Base-by-base conservation (phyloP, 92 coral and sea anemone genomes). In the Porites evermanni region DNA sequence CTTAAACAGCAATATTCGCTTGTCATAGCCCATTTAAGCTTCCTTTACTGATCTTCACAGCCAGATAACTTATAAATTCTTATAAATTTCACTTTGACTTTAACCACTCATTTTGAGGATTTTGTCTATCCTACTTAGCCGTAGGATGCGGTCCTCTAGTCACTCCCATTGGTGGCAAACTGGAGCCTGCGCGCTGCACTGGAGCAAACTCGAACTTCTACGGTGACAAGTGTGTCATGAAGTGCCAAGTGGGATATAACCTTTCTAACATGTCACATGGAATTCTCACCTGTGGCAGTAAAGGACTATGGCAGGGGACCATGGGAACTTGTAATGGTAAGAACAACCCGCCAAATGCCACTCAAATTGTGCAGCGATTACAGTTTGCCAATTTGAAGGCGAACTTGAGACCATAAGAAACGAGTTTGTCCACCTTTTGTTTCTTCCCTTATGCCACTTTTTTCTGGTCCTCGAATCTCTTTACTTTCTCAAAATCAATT, bases 101-200 rank as follows among this genome's bases (percentile, higher is more conserved):
- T 38, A 38, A 38, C 53, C 11, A 10, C 18, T 2, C 29, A 32
- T 73, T 16, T 2, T 73, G 16, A 60, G 21, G 24, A 56, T 64
- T 79, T 79, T 81, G 58, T 65, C 32, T 77, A 8, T 72, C 74
- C 63, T 38, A 21, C 12, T 26, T 83, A 94, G 97, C 87, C 50
- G 83, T 89, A 32, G 32, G 8, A 26, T 94, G 94, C 53, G 59
- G 71, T 60, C 74, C 91, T 1, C 19, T 90, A 47, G 59, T 19
- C 4, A 16, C 52, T 19, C 94, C 95, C 10, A 50, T 10, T 70
- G 87, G 90, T 4, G 87, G 94, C 86, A 68, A 17, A 26, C 70
- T 96, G 4, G 68, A 70, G 70, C 96, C 98, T 18, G 77, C 92
- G 16, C 92, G 98, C 56, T 96, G 98, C 82, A 88, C 88, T 11